A percentile compares a stretch with the other conserved stretches of the same genome.
These are phyloP conservation scores for Nesidiocoris tenuis DNA, from an alignment of 2,888 invertebrate genomes.

Conservation along the genomic window DNA sequence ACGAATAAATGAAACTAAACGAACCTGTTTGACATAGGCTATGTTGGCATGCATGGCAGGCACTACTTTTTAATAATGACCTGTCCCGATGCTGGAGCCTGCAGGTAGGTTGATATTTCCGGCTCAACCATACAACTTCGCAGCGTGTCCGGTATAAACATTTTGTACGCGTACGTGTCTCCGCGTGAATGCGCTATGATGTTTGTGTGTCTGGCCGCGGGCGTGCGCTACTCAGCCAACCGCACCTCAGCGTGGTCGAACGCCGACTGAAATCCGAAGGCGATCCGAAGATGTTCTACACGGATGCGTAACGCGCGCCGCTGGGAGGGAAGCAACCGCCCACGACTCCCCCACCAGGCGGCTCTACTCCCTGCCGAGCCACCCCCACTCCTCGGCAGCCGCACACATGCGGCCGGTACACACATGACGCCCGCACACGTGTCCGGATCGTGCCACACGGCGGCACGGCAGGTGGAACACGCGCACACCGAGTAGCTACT, in stretches of 20 bases:
- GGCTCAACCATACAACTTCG: conserved; percentile 95
- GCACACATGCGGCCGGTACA: neutral
- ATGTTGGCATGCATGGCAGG: conserved; percentile 48
- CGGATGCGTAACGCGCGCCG: neutral
- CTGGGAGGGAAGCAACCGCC: conserved; percentile 32
- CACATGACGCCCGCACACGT: neutral
- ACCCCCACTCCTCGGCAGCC: neutral
- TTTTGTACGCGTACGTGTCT: conserved; percentile 54
- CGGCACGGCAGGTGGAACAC: neutral
- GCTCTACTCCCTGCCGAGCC: conserved; percentile 4
- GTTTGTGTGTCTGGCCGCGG: conserved; percentile 1
- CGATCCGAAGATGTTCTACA: neutral
- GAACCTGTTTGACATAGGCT: conserved; percentile 49
- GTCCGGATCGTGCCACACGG: neutral
- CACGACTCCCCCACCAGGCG: conserved; percentile 28
- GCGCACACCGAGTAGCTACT: neutral
- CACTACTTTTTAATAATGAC: conserved; percentile 58
- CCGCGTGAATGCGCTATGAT: neutral
- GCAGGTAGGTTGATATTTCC: conserved; percentile 91
- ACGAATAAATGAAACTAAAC: conserved; percentile 28
- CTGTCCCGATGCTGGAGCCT: conserved; percentile 94
- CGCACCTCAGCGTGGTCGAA: conserved; percentile 43
- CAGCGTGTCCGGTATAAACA: conserved; percentile 91
- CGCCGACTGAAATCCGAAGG: conserved; percentile 19
- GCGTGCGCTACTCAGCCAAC: conserved; percentile 37